Conservation (phyloP, 2,888 invertebrate species). For the Boloria selene region DNA sequence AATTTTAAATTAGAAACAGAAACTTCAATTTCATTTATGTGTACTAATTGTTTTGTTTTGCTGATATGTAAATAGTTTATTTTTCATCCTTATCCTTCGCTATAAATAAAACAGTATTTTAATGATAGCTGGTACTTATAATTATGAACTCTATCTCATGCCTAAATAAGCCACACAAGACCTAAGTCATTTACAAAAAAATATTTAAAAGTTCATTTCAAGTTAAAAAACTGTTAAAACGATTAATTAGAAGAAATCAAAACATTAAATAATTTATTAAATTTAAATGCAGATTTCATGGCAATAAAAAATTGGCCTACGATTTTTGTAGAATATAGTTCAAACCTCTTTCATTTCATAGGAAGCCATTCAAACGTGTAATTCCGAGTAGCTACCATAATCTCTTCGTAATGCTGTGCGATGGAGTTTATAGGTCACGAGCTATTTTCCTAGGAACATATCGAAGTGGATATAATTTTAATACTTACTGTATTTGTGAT, state of each 20-base stretch:
- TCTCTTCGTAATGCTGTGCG: constrained; percentile 31
- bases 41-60: too few species aligned
- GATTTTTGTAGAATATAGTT: constrained; percentile 18
- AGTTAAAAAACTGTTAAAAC: neutral
- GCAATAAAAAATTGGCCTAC: neutral
- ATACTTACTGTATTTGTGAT: neutral
- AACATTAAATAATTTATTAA: neutral
- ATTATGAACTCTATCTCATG: too few species aligned
- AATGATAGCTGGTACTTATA: too few species aligned
- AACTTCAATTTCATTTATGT: too few species aligned
- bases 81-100: too few species aligned
- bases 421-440: constrained; percentile 30
- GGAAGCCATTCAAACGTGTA: constrained; percentile 35
- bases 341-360: constrained; percentile 24
- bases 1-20: too few species aligned
- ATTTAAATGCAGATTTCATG: neutral
- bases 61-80: too few species aligned
- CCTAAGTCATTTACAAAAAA: too few species aligned
- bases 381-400: constrained; percentile 30
- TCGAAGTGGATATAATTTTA: neutral
- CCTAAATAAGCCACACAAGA: too few species aligned
- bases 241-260: neutral
- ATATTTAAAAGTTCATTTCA: too few species aligned
- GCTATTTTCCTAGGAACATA: constrained; percentile 1
- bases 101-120: too few species aligned